A percentile compares a stretch with the other conserved stretches of the same genome.
phyloP scores from a whole-genome alignment of 1,140 invertebrate genomes.

The Caerostris darwini region DNA sequence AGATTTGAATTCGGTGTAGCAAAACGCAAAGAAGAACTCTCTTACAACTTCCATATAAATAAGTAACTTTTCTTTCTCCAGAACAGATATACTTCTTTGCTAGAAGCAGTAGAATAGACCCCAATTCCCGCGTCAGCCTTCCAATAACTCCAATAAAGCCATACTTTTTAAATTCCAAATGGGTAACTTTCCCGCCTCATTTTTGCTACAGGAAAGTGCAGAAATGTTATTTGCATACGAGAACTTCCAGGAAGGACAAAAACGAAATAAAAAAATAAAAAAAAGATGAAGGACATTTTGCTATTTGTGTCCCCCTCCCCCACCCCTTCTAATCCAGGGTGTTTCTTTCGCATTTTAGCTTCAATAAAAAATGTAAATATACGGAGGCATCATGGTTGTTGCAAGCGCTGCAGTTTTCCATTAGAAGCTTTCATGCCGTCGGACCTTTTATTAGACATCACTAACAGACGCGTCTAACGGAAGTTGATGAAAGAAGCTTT shows the following conservation, averaged over 20 bases:
- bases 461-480: too few relatives aligned
- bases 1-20: neutral
- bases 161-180: constrained; percentile 34
- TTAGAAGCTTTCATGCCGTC: too few relatives aligned
- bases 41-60: constrained; percentile 52
- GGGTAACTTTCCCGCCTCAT: constrained; percentile 18
- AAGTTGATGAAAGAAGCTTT: too few relatives aligned
- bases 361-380: constrained; percentile 58
- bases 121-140: constrained; percentile 25
- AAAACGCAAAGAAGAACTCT: neutral
- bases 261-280: neutral
- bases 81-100: neutral
- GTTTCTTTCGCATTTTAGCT: constrained; percentile 52
- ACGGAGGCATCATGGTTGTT: neutral
- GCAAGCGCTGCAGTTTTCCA: constrained; percentile 37
- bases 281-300: neutral
- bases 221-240: constrained; percentile 51
- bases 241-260: neutral
- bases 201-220: neutral
- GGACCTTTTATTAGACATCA: too few relatives aligned
- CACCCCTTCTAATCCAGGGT: constrained; percentile 26
- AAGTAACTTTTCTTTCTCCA: constrained; percentile 7
- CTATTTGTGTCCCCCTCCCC: neutral
- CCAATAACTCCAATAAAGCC: constrained; percentile 68
- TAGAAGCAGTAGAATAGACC: neutral